Evolutionary conservation across 2,888 invertebrate genomes (phyloP).

Genomic region (Andrena chrysosceles): DNA sequence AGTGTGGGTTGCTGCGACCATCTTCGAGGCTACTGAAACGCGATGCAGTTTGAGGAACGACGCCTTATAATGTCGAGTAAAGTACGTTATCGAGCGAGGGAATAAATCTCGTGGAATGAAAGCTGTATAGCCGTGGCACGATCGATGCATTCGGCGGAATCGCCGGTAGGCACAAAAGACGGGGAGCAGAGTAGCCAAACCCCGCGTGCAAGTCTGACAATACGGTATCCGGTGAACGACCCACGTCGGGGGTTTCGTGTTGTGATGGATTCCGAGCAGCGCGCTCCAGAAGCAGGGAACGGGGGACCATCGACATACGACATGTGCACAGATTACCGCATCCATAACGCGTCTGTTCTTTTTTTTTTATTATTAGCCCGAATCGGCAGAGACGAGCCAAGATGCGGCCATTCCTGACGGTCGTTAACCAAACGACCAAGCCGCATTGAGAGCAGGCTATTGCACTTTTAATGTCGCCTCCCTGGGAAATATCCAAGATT

Average conservation of each 20-base stretch:
- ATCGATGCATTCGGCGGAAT: slow-evolving; percentile 57
- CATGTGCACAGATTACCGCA: slow-evolving; percentile 48
- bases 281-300: slow-evolving; percentile 33
- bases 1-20: background rate
- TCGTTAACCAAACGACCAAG: slow-evolving; percentile 74
- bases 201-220: slow-evolving; percentile 27
- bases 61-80: slow-evolving; percentile 5
- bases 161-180: slow-evolving; percentile 36
- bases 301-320: slow-evolving; percentile 42
- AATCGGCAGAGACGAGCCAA: slow-evolving; percentile 71
- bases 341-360: slow-evolving; percentile 23
- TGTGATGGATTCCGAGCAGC: slow-evolving; percentile 44
- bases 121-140: slow-evolving; percentile 25
- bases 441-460: slow-evolving; percentile 77
- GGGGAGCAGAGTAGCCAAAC: slow-evolving; percentile 24
- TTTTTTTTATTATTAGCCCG: slow-evolving; percentile 51
- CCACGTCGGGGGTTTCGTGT: slow-evolving; percentile 31
- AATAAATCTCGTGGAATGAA: slow-evolving; percentile 51
- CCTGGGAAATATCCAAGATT: slow-evolving; percentile 79
- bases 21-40: background rate
- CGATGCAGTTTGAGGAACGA: background rate
- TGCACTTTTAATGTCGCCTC: slow-evolving; percentile 79
- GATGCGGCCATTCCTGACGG: slow-evolving; percentile 73
- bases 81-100: slow-evolving; percentile 50
- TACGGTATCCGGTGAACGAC: slow-evolving; percentile 45